A percentile compares a stretch with the other conserved stretches of the same genome.
Evolutionary conservation across 2,113 vertebrate species (phyloP).

Genomic region (Archocentrus centrarchus): DNA sequence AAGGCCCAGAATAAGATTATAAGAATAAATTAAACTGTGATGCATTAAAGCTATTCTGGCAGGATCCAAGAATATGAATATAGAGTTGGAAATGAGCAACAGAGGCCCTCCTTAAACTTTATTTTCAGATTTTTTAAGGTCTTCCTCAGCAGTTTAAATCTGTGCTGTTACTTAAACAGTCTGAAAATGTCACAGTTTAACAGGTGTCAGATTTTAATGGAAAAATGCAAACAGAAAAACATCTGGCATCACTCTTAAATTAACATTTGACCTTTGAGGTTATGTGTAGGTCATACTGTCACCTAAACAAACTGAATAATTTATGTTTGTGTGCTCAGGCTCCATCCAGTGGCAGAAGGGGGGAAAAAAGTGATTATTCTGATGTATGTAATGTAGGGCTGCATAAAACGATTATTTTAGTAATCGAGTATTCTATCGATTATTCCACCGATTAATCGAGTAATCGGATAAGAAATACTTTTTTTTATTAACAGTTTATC

Average conservation of each 20-base stretch:
- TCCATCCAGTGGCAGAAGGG: background rate
- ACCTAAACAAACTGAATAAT: background rate
- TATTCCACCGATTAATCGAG: too few relatives aligned
- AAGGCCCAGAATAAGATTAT: background rate
- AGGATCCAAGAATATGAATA: background rate
- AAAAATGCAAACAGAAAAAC: background rate
- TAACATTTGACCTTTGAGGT: background rate
- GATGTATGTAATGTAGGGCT: background rate
- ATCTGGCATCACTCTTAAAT: accelerated
- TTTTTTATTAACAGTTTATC: too few relatives aligned
- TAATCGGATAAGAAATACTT: too few relatives aligned
- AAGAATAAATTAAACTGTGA: background rate
- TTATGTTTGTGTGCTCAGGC: accelerated
- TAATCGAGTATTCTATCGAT: too few relatives aligned
- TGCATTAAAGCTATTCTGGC: background rate
- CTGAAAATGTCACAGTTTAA: background rate
- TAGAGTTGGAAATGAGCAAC: background rate
- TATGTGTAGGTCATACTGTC: accelerated
- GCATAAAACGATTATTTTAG: too few relatives aligned
- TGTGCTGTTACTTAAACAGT: background rate
- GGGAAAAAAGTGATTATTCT: background rate
- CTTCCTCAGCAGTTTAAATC: background rate
- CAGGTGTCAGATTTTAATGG: background rate
- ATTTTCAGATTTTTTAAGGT: background rate
- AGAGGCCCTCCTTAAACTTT: background rate